phyloP scores from a whole-genome alignment of 1,140 invertebrate species.

The Ctenoplectra terminalis region DNA sequence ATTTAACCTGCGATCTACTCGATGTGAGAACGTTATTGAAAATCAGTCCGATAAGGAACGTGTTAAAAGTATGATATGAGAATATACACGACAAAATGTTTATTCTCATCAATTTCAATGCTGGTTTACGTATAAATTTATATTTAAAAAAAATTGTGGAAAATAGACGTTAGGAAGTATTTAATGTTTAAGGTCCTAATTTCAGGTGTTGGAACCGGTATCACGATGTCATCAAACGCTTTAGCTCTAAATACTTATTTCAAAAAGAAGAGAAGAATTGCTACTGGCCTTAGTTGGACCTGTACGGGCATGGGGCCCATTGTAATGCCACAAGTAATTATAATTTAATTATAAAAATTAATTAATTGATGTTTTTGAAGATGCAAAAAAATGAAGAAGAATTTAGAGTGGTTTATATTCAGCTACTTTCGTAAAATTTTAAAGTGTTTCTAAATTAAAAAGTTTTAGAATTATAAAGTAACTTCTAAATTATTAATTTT shows the following conservation, averaged over 20 bases:
- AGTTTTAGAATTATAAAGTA: too few relatives aligned
- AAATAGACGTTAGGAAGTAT: too few relatives aligned
- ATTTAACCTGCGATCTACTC: too few relatives aligned
- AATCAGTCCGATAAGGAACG: not conserved
- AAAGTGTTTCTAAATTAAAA: too few relatives aligned
- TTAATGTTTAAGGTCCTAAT: not conserved
- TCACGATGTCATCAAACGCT: constrained; percentile 85
- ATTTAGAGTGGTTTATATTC: too few relatives aligned
- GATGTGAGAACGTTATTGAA: too few relatives aligned
- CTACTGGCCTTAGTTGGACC: constrained; percentile 80
- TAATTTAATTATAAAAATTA: not conserved
- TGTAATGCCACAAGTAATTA: constrained; percentile 80
- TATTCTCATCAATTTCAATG: not conserved
- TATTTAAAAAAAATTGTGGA: not conserved
- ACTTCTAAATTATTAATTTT: too few relatives aligned
- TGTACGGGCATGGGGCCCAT: constrained; percentile 81
- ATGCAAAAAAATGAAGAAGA: too few relatives aligned
- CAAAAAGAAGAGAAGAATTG: constrained; percentile 77
- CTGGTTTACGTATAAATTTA: not conserved
- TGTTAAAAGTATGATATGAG: too few relatives aligned
- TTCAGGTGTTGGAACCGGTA: constrained; percentile 85
- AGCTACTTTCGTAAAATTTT: too few relatives aligned
- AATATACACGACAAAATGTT: not conserved
- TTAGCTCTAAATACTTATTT: constrained; percentile 83
- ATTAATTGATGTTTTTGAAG: too few relatives aligned